phyloP scores from a whole-genome alignment of 2,113 vertebrate genomes.

The Python bivittatus region DNA sequence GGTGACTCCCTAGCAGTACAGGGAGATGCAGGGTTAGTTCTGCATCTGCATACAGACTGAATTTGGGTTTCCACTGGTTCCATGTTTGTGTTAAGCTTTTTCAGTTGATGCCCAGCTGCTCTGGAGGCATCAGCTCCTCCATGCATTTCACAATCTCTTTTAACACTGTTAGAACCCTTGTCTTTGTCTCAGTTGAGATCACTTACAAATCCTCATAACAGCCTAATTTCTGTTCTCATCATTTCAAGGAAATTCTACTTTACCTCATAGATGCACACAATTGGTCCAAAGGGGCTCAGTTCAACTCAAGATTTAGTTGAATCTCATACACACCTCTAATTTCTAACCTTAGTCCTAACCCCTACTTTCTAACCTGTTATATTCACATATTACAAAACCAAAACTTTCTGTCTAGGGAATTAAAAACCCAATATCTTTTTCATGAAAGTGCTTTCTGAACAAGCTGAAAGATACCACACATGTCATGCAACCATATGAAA shows the following conservation, averaged over 20 bases:
- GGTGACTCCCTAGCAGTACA: neutral
- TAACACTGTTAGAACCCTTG: neutral
- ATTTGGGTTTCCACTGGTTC: neutral
- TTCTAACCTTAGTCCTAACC: neutral
- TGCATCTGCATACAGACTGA: neutral
- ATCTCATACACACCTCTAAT: neutral
- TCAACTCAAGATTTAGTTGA: neutral
- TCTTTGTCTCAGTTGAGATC: neutral
- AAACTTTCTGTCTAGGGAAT: neutral
- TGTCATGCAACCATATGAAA: conserved; percentile 14
- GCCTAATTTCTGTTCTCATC: neutral
- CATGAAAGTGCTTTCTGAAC: neutral
- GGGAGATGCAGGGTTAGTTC: neutral
- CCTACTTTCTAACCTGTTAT: neutral
- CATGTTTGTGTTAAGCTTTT: neutral
- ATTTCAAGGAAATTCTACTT: neutral
- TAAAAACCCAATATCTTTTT: conserved; percentile 7
- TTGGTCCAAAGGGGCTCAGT: neutral
- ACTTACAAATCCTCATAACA: neutral
- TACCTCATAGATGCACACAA: neutral
- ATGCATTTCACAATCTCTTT: neutral
- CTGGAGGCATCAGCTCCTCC: neutral
- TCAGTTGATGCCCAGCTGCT: neutral
- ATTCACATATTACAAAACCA: conserved; percentile 1
- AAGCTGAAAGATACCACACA: conserved; percentile 13